Conservation (phyloP, 2,113 vertebrate genomes). For the Bos indicus region DNA sequence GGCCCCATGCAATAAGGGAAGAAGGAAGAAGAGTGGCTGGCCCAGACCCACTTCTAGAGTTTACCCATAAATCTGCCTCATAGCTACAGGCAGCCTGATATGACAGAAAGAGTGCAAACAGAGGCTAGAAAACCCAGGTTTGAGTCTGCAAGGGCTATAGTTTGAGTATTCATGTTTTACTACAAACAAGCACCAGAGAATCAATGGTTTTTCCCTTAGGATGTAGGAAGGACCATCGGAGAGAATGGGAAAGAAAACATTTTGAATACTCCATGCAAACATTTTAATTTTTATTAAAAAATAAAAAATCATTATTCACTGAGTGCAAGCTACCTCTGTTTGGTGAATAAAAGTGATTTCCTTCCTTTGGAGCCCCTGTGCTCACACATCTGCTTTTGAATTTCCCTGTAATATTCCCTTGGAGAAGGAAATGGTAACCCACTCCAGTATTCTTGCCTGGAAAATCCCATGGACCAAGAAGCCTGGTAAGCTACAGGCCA, state of each 20-base stretch:
- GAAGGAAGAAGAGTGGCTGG: neutral
- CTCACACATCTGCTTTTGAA: neutral
- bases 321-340: neutral
- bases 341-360: neutral
- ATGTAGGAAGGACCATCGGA: neutral
- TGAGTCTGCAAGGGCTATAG: neutral
- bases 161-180: neutral
- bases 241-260: neutral
- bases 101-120: neutral
- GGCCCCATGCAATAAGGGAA: neutral
- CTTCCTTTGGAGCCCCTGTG: neutral
- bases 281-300: neutral
- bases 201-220: fast-evolving
- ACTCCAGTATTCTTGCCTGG: no score
- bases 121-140: neutral
- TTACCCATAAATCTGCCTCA: neutral
- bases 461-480: no score
- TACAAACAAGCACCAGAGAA: neutral
- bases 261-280: no score
- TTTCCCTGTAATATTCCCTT: neutral
- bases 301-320: neutral
- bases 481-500: no score
- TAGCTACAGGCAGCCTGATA: neutral
- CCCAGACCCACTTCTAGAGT: neutral
- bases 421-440: no score